phyloP scores from a whole-genome alignment of 2,888 invertebrate genomes.

The Himalopsyche tibetana region DNA sequence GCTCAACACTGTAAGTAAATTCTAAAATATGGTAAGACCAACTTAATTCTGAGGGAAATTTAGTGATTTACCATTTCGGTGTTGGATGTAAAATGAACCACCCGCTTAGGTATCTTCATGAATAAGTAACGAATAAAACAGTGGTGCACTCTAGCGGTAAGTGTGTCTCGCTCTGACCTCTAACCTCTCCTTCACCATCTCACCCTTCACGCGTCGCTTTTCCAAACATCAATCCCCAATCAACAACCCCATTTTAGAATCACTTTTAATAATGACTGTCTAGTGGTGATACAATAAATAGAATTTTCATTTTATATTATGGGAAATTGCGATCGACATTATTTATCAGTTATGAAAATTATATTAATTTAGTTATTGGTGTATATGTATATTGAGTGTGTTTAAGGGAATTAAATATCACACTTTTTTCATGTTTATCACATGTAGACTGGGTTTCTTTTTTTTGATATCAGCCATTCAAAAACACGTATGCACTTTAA shows the following conservation, averaged over 20 bases:
- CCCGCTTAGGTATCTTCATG: constrained; percentile 35
- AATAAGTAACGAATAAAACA: constrained; percentile 51
- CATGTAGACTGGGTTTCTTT: no score
- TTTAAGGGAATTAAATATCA: no score
- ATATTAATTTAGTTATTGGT: no score
- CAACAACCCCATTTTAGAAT: background rate
- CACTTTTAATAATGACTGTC: background rate
- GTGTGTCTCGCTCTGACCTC: constrained; percentile 41
- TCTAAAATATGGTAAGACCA: constrained; percentile 15
- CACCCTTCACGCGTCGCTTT: constrained; percentile 1
- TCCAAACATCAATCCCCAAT: constrained; percentile 17
- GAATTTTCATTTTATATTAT: no score
- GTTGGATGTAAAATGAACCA: constrained; percentile 13
- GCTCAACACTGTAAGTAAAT: background rate
- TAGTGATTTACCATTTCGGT: constrained; percentile 26
- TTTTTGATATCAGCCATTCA: no score
- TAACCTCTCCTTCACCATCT: constrained; percentile 13
- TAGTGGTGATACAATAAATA: background rate
- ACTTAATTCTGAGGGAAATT: constrained; percentile 4
- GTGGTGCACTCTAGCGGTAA: constrained; percentile 47
- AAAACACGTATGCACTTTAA: no score
- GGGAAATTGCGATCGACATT: no score
- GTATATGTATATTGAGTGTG: no score
- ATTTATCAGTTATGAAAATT: no score
- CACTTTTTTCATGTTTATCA: no score